phyloP scores from a whole-genome alignment of 1,140 invertebrate genomes.

The Drosophila sp. region DNA sequence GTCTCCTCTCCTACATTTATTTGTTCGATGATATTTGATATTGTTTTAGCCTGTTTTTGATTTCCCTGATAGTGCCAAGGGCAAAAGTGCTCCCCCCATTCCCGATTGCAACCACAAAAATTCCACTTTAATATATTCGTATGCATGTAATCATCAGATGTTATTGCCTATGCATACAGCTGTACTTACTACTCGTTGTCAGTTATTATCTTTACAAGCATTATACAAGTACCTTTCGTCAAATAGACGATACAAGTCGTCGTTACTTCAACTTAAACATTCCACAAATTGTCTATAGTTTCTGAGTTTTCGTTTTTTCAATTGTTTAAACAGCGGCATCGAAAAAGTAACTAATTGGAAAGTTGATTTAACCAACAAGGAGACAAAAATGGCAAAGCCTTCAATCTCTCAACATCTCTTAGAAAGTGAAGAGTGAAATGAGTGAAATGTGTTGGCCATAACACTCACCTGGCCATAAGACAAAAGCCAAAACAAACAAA shows the following conservation, averaged over 20 bases:
- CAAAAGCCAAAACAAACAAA: constrained; percentile 1
- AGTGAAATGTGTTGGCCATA: constrained; percentile 23
- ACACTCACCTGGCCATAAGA: constrained; percentile 48
- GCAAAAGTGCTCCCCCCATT: neutral
- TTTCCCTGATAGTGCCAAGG: neutral
- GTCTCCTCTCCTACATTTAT: no score
- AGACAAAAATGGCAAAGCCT: constrained; percentile 27
- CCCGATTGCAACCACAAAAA: neutral
- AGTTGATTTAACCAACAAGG: constrained; percentile 51
- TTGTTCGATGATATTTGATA: no score
- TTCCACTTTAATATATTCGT: neutral
- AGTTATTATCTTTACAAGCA: constrained; percentile 3
- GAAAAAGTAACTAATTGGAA: constrained; percentile 41
- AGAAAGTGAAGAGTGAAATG: constrained; percentile 44
- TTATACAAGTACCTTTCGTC: constrained; percentile 3
- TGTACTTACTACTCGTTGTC: constrained; percentile 2
- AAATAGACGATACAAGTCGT: neutral
- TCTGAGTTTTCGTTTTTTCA: constrained; percentile 36
- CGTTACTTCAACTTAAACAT: constrained; percentile 8
- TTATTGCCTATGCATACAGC: constrained; percentile 4
- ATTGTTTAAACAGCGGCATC: neutral
- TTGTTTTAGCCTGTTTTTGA: no score
- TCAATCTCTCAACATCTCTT: constrained; percentile 22
- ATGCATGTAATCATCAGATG: neutral
- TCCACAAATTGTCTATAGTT: neutral